phyloP scores from a whole-genome alignment of 1,140 invertebrate genomes.

The Drosophila carrolli region DNA sequence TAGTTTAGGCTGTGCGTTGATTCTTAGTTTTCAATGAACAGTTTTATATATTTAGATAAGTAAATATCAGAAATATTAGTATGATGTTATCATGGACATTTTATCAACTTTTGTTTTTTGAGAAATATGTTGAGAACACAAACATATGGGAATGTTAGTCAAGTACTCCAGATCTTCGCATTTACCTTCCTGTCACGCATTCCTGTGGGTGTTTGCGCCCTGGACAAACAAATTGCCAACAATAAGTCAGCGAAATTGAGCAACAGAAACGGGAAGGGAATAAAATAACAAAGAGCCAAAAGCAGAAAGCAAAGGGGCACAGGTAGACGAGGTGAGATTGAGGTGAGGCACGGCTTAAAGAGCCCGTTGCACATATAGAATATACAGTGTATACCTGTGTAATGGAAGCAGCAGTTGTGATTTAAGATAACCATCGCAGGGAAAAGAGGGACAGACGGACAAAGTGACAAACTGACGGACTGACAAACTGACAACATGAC shows the following conservation, averaged over 20 bases:
- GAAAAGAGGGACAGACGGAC: constrained; percentile 1
- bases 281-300: neutral
- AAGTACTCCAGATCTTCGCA: neutral
- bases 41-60: no score
- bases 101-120: no score
- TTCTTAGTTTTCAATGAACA: no score
- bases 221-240: constrained; percentile 45
- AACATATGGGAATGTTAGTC: no score
- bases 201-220: constrained; percentile 6
- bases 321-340: constrained; percentile 26
- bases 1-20: no score
- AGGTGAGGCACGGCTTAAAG: constrained; percentile 11
- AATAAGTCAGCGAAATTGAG: constrained; percentile 53
- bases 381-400: neutral
- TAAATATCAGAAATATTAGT: no score
- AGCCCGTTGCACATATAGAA: neutral
- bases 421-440: constrained; percentile 31
- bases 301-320: neutral
- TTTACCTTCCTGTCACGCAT: neutral
- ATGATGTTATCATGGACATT: no score
- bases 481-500: constrained; percentile 11
- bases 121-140: no score
- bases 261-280: constrained; percentile 13
- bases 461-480: neutral
- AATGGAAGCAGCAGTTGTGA: constrained; percentile 39